Percentiles rank a stretch among this genome's conserved stretches.
Evolutionary conservation across 1,140 invertebrate species (phyloP).

Genomic region (Euglossa dilemma): DNA sequence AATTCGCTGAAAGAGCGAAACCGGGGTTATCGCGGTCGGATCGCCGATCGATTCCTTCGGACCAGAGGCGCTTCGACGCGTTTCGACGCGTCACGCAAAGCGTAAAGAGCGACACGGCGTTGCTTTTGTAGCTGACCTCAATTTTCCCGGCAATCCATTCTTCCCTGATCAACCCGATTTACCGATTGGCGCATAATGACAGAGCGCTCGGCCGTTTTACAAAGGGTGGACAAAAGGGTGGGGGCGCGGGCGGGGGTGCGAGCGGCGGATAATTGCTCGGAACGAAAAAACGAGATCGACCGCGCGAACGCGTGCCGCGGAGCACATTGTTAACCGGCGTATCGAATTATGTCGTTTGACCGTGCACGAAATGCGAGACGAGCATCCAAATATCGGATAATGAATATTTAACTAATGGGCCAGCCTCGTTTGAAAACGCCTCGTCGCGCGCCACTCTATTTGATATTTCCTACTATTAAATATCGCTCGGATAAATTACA

Average conservation of each 20-base stretch:
- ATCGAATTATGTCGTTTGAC: constrained; percentile 42
- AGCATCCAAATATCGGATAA: constrained; percentile 46
- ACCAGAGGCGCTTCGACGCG: background rate
- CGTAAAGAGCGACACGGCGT: background rate
- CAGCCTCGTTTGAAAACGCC: constrained; percentile 27
- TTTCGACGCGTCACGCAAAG: background rate
- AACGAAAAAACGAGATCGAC: background rate
- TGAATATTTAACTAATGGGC: constrained; percentile 52
- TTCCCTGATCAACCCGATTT: constrained; percentile 6
- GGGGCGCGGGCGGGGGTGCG: background rate
- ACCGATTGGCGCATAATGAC: constrained; percentile 33
- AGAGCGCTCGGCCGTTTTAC: background rate
- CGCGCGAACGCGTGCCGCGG: background rate
- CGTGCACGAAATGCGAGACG: constrained; percentile 33
- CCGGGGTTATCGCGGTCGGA: too few relatives aligned
- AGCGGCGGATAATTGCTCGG: constrained; percentile 2
- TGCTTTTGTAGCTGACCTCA: constrained; percentile 8
- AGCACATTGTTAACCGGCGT: constrained; percentile 27
- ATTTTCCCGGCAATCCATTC: constrained; percentile 10
- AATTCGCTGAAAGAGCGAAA: too few relatives aligned
- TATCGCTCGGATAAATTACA: constrained; percentile 47
- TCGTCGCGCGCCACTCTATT: constrained; percentile 9
- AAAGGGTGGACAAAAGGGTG: background rate
- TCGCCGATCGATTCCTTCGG: background rate
- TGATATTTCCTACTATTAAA: constrained; percentile 44